A percentile compares a stretch with the other conserved stretches of the same genome.
phyloP scores from a whole-genome alignment of 2,888 invertebrate genomes.

The Eretmocerus hayati region DNA sequence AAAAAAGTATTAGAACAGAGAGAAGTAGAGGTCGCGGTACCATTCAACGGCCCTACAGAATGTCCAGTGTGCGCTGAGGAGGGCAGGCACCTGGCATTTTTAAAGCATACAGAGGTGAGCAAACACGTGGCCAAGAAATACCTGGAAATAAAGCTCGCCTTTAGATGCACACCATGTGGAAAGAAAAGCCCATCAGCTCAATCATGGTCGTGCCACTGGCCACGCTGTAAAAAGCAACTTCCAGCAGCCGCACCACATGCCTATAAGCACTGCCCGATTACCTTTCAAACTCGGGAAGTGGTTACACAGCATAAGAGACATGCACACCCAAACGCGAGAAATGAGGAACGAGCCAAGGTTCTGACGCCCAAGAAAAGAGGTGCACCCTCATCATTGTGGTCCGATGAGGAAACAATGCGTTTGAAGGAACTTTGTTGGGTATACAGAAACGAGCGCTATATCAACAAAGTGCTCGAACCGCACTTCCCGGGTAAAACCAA shows the following conservation, averaged over 20 bases:
- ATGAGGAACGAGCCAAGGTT: neutral
- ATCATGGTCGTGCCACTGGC: neutral
- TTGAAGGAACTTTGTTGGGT: no score
- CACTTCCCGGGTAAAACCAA: neutral
- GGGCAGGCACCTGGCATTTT: neutral
- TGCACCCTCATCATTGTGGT: neutral
- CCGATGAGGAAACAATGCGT: neutral
- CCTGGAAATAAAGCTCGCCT: neutral
- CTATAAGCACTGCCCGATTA: neutral
- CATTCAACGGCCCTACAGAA: neutral
- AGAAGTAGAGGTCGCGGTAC: neutral
- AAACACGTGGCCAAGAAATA: neutral
- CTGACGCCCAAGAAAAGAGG: neutral
- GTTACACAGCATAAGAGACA: neutral
- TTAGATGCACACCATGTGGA: neutral
- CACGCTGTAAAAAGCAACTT: neutral
- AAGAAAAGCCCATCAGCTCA: neutral
- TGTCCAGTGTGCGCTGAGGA: neutral
- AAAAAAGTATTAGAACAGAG: neutral
- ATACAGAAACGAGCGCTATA: no score
- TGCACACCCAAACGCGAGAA: neutral
- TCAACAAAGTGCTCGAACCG: no score
- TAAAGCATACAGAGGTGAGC: neutral
- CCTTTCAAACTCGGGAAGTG: neutral
- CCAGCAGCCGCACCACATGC: neutral